Evolutionary conservation across 2,888 invertebrate species (phyloP).

Genomic region (Bugulina stolonifera): DNA sequence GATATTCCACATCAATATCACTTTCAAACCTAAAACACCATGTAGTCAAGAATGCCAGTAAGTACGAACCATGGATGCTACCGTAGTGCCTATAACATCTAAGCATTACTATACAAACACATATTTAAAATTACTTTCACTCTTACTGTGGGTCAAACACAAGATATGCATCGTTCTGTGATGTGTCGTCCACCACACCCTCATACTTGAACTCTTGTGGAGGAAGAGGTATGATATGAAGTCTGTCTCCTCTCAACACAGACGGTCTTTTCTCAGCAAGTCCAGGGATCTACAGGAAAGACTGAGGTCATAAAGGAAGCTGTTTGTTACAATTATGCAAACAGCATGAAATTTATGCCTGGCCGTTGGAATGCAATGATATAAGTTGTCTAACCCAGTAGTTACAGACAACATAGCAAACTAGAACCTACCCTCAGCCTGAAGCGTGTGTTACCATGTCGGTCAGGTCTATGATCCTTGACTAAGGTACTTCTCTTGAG

Average conservation of each 20-base stretch:
- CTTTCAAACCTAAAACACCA: background rate
- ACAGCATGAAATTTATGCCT: no score
- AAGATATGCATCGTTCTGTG: conserved; percentile 17
- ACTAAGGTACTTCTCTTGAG: conserved; percentile 33
- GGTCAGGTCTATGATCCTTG: conserved; percentile 31
- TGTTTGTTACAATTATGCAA: no score
- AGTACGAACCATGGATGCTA: no score
- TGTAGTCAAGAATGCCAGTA: background rate
- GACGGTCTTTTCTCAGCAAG: conserved; percentile 44
- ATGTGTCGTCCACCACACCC: conserved; percentile 16
- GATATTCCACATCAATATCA: background rate
- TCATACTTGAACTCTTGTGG: conserved; percentile 14
- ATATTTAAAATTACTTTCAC: no score
- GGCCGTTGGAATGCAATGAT: no score
- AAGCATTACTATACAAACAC: no score
- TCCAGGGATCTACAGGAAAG: conserved; percentile 41
- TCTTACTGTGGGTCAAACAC: conserved; percentile 11
- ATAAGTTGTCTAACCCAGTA: no score
- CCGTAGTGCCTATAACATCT: no score
- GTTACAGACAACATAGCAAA: no score
- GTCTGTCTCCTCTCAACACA: conserved; percentile 39
- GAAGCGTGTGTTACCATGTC: conserved; percentile 9
- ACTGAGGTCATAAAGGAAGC: no score
- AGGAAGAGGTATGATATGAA: conserved; percentile 33
- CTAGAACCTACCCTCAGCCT: background rate